phyloP scores from a whole-genome alignment of 2,113 vertebrate species.

The Carassius gibelio region DNA sequence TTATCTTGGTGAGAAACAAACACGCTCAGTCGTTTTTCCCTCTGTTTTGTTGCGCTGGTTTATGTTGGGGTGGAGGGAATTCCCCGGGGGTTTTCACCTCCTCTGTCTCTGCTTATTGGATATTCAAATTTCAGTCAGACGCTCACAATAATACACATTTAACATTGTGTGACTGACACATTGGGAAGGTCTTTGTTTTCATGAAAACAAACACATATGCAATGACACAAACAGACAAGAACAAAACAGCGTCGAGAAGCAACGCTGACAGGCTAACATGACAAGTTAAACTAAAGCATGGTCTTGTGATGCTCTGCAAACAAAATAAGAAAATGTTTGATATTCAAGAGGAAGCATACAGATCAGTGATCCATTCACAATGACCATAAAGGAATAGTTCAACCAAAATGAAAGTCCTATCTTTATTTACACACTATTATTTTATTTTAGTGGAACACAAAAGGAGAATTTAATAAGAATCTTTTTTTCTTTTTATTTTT shows the following conservation, averaged over 20 bases:
- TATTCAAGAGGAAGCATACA: constrained; percentile 38
- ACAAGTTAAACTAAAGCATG: constrained; percentile 11
- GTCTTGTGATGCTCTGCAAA: not conserved
- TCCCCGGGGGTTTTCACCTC: constrained; percentile 40
- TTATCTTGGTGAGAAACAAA: constrained; percentile 59
- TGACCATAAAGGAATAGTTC: constrained; percentile 18
- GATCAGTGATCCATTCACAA: constrained; percentile 41
- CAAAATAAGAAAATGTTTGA: constrained; percentile 19
- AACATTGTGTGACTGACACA: constrained; percentile 42
- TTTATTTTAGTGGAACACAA: not conserved
- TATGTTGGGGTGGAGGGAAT: constrained; percentile 34
- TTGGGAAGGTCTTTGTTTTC: constrained; percentile 50
- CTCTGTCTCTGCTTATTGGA: constrained; percentile 46
- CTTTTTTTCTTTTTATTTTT: not conserved
- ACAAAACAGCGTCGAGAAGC: constrained; percentile 3
- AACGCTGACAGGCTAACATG: constrained; percentile 32
- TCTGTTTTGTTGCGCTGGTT: not conserved
- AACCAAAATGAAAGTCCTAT: too few species aligned
- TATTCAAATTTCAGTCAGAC: constrained; percentile 57
- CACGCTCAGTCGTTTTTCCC: constrained; percentile 47
- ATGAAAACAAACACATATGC: constrained; percentile 45
- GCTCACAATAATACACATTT: constrained; percentile 40
- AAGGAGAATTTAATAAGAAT: not conserved
- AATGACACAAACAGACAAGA: constrained; percentile 24
- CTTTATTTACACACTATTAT: not conserved